A percentile compares a stretch with the other conserved stretches of the same genome.
These are phyloP conservation scores for Chascanopsetta lugubris DNA, from an alignment of 2,113 vertebrate genomes.

Conservation along the genomic window DNA sequence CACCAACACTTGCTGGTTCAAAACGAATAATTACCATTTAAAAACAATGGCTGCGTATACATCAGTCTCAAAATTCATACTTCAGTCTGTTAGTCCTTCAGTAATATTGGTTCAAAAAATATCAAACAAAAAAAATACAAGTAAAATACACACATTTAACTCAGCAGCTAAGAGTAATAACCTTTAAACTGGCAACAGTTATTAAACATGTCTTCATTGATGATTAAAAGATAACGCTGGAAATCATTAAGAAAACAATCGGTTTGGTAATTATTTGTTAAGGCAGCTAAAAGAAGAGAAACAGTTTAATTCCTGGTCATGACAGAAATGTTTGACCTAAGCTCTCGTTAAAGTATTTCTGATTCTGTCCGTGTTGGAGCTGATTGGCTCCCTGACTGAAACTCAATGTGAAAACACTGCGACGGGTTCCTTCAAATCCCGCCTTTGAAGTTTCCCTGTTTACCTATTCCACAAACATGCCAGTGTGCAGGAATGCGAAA, in stretches of 20 bases:
- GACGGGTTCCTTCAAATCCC: conserved; percentile 64
- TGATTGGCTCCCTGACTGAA: background rate
- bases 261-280: conserved; percentile 33
- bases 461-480: conserved; percentile 50
- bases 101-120: conserved; percentile 43
- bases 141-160: conserved; percentile 51
- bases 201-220: conserved; percentile 52
- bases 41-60: conserved; percentile 18
- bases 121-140: conserved; percentile 41
- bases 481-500: conserved; percentile 77
- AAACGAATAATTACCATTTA: conserved; percentile 11
- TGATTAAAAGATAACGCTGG: conserved; percentile 31
- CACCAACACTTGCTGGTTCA: conserved; percentile 17
- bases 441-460: conserved; percentile 32
- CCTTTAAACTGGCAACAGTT: conserved; percentile 47
- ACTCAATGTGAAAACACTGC: conserved; percentile 65
- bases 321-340: too few species aligned
- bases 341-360: too few species aligned
- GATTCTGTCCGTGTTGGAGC: too few species aligned
- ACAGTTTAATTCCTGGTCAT: too few species aligned
- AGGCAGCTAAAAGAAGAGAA: conserved; percentile 40
- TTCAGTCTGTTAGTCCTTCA: conserved; percentile 48
- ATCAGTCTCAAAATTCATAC: conserved; percentile 36
- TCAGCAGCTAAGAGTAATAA: conserved; percentile 71
- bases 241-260: conserved; percentile 12